A percentile compares a stretch with the other conserved stretches of the same genome.
Evolutionary conservation across 2,888 invertebrate genomes (phyloP).

Genomic region (Isoperla grammatica): DNA sequence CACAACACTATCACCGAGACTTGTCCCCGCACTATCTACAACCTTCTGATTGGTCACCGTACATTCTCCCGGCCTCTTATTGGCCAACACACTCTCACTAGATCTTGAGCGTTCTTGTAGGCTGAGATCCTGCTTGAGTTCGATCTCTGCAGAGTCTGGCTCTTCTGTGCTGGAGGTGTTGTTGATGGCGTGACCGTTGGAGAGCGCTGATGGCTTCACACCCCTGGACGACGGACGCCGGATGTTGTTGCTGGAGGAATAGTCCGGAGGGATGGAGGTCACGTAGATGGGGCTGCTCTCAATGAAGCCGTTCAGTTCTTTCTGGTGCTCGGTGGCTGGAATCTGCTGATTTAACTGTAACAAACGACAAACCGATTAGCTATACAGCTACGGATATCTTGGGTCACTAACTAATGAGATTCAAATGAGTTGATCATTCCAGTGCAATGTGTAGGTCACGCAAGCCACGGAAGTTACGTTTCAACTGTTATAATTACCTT

Average conservation of each 20-base stretch:
- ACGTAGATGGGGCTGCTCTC: slow-evolving; percentile 79
- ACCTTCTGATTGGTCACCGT: neutral
- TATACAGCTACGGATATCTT: too few species aligned
- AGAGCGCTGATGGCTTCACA: slow-evolving; percentile 24
- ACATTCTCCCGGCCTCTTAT: neutral
- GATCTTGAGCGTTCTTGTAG: slow-evolving; percentile 28
- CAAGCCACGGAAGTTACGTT: too few species aligned
- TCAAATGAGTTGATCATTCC: too few species aligned
- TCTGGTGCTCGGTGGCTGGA: slow-evolving; percentile 34
- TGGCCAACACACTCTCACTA: neutral
- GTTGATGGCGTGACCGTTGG: slow-evolving; percentile 32
- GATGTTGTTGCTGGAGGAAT: slow-evolving; percentile 24
- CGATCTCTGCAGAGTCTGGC: slow-evolving; percentile 32
- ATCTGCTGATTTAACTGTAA: slow-evolving; percentile 56
- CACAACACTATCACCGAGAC: neutral
- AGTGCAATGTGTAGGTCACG: too few species aligned
- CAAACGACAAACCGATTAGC: too few species aligned
- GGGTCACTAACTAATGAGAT: too few species aligned
- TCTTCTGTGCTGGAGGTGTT: slow-evolving; percentile 42
- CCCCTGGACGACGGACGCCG: slow-evolving; percentile 22
- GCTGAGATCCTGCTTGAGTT: slow-evolving; percentile 35
- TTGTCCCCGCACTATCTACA: neutral
- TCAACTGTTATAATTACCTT: too few species aligned
- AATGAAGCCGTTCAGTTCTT: slow-evolving; percentile 72
- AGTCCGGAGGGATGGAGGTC: slow-evolving; percentile 52